A percentile compares a stretch with the other conserved stretches of the same genome.
Evolutionary conservation across 64 coral and sea anemone genomes (phyloP).

Genomic region (Actinia equina): DNA sequence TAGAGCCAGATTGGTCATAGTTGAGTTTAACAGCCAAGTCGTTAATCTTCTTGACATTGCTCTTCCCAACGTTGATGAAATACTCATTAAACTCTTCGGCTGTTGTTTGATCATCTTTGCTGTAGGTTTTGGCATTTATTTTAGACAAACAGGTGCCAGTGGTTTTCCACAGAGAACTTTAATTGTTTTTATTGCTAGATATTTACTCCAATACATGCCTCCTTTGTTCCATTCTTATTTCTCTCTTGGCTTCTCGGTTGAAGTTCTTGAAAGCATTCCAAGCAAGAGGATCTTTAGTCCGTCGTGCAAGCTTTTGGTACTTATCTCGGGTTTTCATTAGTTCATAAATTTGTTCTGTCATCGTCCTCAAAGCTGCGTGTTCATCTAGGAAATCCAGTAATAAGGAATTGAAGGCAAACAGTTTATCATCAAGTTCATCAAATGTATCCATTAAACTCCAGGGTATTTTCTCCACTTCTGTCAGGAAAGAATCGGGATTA

Average conservation of each 20-base stretch:
- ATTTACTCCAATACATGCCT: constrained; percentile 21
- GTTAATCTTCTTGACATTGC: too few species aligned
- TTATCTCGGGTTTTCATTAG: constrained; percentile 42
- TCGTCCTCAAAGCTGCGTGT: constrained; percentile 7
- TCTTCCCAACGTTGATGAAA: too few species aligned
- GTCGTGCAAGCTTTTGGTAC: constrained; percentile 47
- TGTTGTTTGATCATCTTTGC: too few species aligned
- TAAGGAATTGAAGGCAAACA: neutral
- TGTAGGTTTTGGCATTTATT: neutral
- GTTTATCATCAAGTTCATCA: constrained; percentile 27
- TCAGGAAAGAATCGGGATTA: constrained; percentile 35
- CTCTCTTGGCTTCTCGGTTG: constrained; percentile 24
- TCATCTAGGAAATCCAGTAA: constrained; percentile 36
- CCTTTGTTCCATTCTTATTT: constrained; percentile 45
- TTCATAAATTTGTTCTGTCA: constrained; percentile 20
- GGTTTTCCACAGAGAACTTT: constrained; percentile 32
- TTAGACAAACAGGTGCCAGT: constrained; percentile 31
- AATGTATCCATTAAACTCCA: constrained; percentile 45
- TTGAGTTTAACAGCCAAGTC: too few species aligned
- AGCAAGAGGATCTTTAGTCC: constrained; percentile 22
- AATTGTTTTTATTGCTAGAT: constrained; percentile 34
- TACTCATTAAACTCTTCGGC: too few species aligned
- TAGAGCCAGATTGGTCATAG: too few species aligned
- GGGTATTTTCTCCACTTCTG: constrained; percentile 32
- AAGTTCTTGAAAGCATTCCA: constrained; percentile 45